Evolutionary conservation across 2,888 invertebrate genomes (phyloP).

Genomic region (Drosophila limbata): DNA sequence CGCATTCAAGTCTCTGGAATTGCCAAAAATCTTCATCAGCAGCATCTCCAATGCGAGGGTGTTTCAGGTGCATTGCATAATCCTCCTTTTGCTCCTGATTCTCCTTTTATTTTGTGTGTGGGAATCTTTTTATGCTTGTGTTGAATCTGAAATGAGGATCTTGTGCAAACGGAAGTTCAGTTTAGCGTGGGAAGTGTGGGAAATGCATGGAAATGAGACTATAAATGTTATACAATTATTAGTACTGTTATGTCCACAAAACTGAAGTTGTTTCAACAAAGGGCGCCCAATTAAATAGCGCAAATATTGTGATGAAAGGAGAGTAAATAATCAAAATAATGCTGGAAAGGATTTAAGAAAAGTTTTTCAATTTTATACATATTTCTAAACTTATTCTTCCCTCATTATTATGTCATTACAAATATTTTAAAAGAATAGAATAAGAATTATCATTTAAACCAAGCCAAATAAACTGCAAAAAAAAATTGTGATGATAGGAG

Average conservation of each 20-base stretch:
- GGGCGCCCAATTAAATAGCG: not conserved
- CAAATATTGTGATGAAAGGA: not conserved
- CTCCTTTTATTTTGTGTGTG: conserved; percentile 37
- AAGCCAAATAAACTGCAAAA: no score
- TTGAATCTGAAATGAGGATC: conserved; percentile 2
- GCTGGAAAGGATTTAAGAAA: not conserved
- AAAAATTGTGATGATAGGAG: no score
- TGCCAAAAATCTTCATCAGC: conserved; percentile 24
- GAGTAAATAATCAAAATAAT: not conserved
- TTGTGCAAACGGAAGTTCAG: conserved; percentile 44
- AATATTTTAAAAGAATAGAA: no score
- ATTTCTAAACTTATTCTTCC: no score
- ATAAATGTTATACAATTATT: not conserved
- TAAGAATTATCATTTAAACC: no score
- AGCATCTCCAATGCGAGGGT: conserved; percentile 44
- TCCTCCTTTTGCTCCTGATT: conserved; percentile 15
- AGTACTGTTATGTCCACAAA: conserved; percentile 12
- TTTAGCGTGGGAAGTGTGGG: conserved; percentile 36
- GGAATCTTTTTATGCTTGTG: conserved; percentile 44
- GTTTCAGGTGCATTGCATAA: conserved; percentile 76
- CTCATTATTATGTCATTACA: no score
- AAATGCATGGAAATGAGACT: not conserved
- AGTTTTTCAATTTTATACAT: not conserved
- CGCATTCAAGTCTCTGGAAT: not conserved
- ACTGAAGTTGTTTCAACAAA: not conserved